Percentiles rank a stretch among this genome's conserved stretches.
Evolutionary conservation across 2,797 vertebrate genomes (phyloP).

Genomic region (Notolepis coatsorum): DNA sequence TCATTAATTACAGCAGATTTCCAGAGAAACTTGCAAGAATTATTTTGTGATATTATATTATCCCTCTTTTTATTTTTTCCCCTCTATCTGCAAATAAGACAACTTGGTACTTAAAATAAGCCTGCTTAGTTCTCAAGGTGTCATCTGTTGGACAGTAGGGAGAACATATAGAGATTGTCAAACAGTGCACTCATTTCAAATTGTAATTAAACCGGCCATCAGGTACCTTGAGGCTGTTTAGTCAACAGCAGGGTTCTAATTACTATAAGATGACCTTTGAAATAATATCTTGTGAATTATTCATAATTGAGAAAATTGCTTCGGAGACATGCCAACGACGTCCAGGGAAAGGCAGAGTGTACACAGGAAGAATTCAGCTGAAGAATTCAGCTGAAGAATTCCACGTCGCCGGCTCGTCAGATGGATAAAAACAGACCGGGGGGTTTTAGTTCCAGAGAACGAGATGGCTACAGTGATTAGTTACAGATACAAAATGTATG

Average conservation of each 20-base stretch:
- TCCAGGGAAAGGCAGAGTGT: constrained; percentile 65
- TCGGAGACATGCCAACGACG: constrained; percentile 77
- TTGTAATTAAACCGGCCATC: constrained; percentile 90
- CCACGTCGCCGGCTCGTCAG: constrained; percentile 34
- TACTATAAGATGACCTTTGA: constrained; percentile 90
- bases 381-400: constrained; percentile 54
- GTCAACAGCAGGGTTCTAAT: constrained; percentile 90
- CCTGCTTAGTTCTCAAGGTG: constrained; percentile 80
- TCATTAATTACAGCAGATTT: constrained; percentile 73
- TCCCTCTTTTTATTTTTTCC: constrained; percentile 20
- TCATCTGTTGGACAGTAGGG: constrained; percentile 76
- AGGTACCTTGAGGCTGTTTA: constrained; percentile 89
- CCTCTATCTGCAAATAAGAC: constrained; percentile 75
- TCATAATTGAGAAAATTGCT: constrained; percentile 85
- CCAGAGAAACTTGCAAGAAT: constrained; percentile 48
- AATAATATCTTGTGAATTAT: constrained; percentile 90
- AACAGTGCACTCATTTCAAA: constrained; percentile 87
- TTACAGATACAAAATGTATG: constrained; percentile 26
- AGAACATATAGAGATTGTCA: constrained; percentile 87
- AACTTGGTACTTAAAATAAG: constrained; percentile 73
- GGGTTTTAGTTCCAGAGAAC: constrained; percentile 30
- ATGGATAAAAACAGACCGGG: constrained; percentile 36
- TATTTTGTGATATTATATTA: constrained; percentile 53
- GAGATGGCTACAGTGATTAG: constrained; percentile 33
- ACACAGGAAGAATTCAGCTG: constrained; percentile 32